Evolutionary conservation across 2,888 invertebrate genomes (phyloP), one percentile per base, ranked within the genome.

Genomic region (Deilephila elpenor): DNA sequence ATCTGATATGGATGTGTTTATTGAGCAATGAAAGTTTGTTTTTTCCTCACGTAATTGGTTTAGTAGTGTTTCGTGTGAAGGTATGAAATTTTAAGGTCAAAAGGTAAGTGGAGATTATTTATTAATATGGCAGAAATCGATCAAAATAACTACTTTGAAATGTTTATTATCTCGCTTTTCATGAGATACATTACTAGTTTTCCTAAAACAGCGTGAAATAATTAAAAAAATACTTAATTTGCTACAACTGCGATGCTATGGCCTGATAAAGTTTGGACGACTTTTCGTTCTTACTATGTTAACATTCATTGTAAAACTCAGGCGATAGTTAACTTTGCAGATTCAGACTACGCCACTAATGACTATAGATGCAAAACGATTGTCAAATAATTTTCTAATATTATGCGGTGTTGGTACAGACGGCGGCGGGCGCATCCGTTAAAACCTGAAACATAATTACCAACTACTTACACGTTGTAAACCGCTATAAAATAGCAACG

Each of bases 391-490:
- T 62, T 56, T 62, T 62, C 32, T 25, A 67, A 64, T 19, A 64
- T 34, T 19, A 56, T 17, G 32, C 19, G 44, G 64, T 56, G 44
- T 59, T 64, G 56, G 20, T 20, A 64, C 32, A 73, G 14, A 20
- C n/a, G 20, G 20, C 32, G 71, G 19, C 56, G 62, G 62, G 56
- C 53, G 62, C 72, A 72, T 82, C 78, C 79, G 78, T 76, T 79
- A 19, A 71, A 83, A 78, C 81, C 75, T 70, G 79, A 76, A 75
- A 77, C 79, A 80, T 78, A 79, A 83, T 83, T 73, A 79, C 71
- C 44, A 73, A 71, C 74, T 71, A 79, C 73, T 78, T 78, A 75
- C 77, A 74, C 70, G 76, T 75, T 76, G 73, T 79, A 79, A 79
- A 78, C 59, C 59, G 74, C 71, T 71, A 29, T 20, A 67, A 60